Evolutionary conservation across 2,113 vertebrate genomes (phyloP), one percentile per base, ranked within the genome.

Genomic region (Gulo gulo): DNA sequence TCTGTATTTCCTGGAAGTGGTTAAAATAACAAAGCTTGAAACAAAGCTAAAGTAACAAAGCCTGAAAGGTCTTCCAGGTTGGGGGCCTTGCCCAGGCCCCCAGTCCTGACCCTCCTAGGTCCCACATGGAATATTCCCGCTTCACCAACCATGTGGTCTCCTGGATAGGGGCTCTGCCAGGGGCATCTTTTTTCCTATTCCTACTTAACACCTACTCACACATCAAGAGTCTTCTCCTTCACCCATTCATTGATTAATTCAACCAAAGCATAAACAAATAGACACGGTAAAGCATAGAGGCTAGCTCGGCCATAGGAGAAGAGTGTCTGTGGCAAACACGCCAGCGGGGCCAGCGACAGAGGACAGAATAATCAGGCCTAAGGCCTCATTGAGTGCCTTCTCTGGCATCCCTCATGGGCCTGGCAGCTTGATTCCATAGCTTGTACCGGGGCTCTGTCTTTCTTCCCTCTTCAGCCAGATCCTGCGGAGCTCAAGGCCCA

Each of bases 131-230:
- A 20, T 26, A 45, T 55, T 80, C 16, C 45, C 8, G 6, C 3
- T 8, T 4, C 20, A 6, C 23, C 0, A 0, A 42, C 13, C 5
- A 5, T 0, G 1, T 15, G 45, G 9, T 7, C n/a, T 31, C 7
- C 57, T 59, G 8, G 57, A 59, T 59, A 59, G 57, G 23, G 4
- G 21, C 21, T 59, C 42, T 73, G 36, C 29, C 12, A 55, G 16
- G 21, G 47, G 4, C 7, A 23, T 57, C 78, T 24, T n/a, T 87
- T 67, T 31, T 42, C 45, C 50, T 91, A 20, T 61, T 69, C 45
- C 36, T 1, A 47, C 10, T 2, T 47, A 50, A 67, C 81, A 21
- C 36, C 2, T 74, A 61, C 11, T 65, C 18, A 86, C 23, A 1
- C 45, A 63, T 93, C 61, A 86, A 65, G 91, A 89, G 26, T 84